These are phyloP conservation scores for Hanleya hanleyi DNA, from an alignment of 2,888 invertebrate genomes.

Conservation along the genomic window DNA sequence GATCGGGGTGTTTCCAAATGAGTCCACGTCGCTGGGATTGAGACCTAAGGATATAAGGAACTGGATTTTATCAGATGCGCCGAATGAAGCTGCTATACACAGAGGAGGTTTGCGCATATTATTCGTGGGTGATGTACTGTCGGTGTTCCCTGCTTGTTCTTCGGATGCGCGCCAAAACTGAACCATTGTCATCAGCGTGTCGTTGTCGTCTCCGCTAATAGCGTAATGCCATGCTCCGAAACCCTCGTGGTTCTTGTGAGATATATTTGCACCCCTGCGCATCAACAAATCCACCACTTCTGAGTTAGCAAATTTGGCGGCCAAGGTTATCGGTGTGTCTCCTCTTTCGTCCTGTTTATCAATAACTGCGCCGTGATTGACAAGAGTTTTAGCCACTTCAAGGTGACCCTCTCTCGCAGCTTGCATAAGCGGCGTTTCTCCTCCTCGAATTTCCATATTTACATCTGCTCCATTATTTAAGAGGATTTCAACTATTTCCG, in stretches of 20 bases:
- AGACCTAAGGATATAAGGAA: slow-evolving; percentile 55
- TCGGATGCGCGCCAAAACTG: slow-evolving; percentile 4
- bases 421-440: slow-evolving; percentile 70
- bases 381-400: slow-evolving; percentile 56
- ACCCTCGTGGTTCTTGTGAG: slow-evolving; percentile 61
- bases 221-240: slow-evolving; percentile 66
- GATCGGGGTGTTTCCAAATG: slow-evolving; percentile 63
- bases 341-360: slow-evolving; percentile 67
- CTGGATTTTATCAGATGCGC: slow-evolving; percentile 56
- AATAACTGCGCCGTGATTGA: slow-evolving; percentile 61
- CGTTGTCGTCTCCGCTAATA: slow-evolving; percentile 51
- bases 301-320: slow-evolving; percentile 58
- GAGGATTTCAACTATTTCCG: slow-evolving; percentile 49
- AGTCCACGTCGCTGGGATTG: slow-evolving; percentile 51
- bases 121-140: not conserved
- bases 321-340: slow-evolving; percentile 63
- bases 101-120: slow-evolving; percentile 46
- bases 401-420: slow-evolving; percentile 70
- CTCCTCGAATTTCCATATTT: slow-evolving; percentile 61
- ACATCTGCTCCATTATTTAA: slow-evolving; percentile 58
- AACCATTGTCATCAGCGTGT: slow-evolving; percentile 49
- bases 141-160: slow-evolving; percentile 13
- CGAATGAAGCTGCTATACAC: slow-evolving; percentile 48
- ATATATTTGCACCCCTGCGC: slow-evolving; percentile 48
- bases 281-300: slow-evolving; percentile 57